Conservation (phyloP, 2,888 invertebrate genomes). For the Microctonus hyperodae region DNA sequence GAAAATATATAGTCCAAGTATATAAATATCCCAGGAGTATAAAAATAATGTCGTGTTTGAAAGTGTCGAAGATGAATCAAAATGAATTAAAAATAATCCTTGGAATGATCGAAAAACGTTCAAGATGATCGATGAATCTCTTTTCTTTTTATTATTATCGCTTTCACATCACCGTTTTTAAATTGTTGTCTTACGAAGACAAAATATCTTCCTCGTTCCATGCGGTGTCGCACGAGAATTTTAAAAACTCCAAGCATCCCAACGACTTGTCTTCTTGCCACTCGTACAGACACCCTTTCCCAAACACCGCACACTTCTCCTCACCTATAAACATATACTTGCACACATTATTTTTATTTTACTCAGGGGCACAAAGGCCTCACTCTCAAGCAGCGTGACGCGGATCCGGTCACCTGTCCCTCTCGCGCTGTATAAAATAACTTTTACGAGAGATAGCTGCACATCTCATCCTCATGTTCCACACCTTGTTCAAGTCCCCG, state of each 20-base stretch:
- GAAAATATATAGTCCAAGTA: too few species aligned
- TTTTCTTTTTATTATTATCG: background rate
- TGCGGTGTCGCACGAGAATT: constrained; percentile 24
- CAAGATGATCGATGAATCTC: background rate
- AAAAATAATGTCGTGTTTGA: too few species aligned
- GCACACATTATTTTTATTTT: constrained; percentile 24
- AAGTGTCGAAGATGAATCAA: too few species aligned
- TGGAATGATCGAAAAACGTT: background rate
- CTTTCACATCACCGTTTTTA: background rate
- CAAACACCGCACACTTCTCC: constrained; percentile 26
- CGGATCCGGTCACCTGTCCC: constrained; percentile 55
- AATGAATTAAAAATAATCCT: too few species aligned
- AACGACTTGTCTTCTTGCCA: constrained; percentile 33
- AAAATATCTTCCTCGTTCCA: constrained; percentile 3
- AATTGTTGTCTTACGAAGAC: constrained; percentile 6
- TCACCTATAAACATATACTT: constrained; percentile 20
- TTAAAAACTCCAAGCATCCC: constrained; percentile 37
- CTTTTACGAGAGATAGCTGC: constrained; percentile 56
- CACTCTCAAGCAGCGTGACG: constrained; percentile 33
- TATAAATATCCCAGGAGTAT: too few species aligned
- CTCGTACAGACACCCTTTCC: constrained; percentile 20
- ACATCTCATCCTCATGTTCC: constrained; percentile 17
- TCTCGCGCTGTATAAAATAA: constrained; percentile 55
- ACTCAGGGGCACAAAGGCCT: constrained; percentile 35
- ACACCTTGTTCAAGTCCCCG: constrained; percentile 36